Conservation (phyloP, 2,888 invertebrate genomes). For the Corbicula japonica region DNA sequence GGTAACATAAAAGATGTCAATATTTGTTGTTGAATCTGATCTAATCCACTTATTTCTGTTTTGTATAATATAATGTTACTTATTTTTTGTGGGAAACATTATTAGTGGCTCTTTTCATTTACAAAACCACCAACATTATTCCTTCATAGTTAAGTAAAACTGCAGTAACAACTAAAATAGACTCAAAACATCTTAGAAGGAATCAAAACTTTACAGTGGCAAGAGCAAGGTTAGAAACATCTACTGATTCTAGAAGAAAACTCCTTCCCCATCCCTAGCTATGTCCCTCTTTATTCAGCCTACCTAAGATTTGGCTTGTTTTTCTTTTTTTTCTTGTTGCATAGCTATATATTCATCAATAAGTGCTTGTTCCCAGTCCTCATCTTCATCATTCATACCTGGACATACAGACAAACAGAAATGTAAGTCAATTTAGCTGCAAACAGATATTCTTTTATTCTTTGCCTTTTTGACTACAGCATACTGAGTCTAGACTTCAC, state of each 20-base stretch:
- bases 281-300: conserved; percentile 34
- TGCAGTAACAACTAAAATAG: too few species aligned
- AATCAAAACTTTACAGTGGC: background rate
- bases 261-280: conserved; percentile 18
- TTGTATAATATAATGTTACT: too few species aligned
- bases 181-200: background rate
- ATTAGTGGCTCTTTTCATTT: background rate
- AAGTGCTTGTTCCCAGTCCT: conserved; percentile 69
- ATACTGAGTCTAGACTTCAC: too few species aligned
- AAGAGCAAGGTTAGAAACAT: background rate
- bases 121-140: too few species aligned
- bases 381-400: conserved; percentile 62
- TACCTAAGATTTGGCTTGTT: conserved; percentile 59
- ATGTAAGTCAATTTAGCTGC: conserved; percentile 14
- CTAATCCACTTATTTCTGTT: too few species aligned
- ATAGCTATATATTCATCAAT: conserved; percentile 69
- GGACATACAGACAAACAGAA: conserved; percentile 30
- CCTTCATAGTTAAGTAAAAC: too few species aligned
- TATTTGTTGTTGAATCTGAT: too few species aligned
- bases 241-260: conserved; percentile 5
- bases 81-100: too few species aligned
- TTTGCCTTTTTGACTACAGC: too few species aligned
- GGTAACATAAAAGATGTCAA: too few species aligned
- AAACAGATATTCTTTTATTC: too few species aligned
- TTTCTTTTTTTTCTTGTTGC: conserved; percentile 57